phyloP scores from a whole-genome alignment of 2,113 vertebrate genomes.

The Lepisosteus oculatus region DNA sequence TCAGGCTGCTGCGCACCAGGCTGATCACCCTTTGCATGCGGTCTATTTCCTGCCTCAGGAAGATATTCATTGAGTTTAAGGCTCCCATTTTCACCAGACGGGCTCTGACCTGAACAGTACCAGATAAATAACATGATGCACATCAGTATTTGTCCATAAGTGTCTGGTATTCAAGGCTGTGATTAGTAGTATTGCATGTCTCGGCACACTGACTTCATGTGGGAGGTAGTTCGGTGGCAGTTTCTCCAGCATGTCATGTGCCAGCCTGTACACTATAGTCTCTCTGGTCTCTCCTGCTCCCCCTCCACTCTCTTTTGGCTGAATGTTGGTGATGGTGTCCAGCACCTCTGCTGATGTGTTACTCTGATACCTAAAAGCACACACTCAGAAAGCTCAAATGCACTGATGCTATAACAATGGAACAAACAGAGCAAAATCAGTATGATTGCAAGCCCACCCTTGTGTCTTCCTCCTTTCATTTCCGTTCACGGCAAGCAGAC shows the following conservation, averaged over 20 bases:
- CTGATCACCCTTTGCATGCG: slow-evolving; percentile 73
- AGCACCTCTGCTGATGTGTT: slow-evolving; percentile 76
- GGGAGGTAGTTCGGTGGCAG: slow-evolving; percentile 73
- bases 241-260: slow-evolving; percentile 79
- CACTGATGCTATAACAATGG: no score
- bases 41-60: slow-evolving; percentile 76
- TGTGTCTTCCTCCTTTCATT: no score
- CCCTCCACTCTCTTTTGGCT: slow-evolving; percentile 72
- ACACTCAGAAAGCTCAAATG: no score
- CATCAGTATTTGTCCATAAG: no score
- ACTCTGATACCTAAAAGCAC: slow-evolving; percentile 60
- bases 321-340: slow-evolving; percentile 74
- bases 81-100: slow-evolving; percentile 74
- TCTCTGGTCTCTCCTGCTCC: slow-evolving; percentile 72
- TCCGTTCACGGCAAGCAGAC: no score
- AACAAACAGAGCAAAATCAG: no score
- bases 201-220: slow-evolving; percentile 61
- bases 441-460: no score
- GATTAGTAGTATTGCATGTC: no score
- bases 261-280: slow-evolving; percentile 60
- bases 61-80: slow-evolving; percentile 76
- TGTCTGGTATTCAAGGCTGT: no score
- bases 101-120: slow-evolving; percentile 60
- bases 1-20: slow-evolving; percentile 67
- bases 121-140: not conserved